Evolutionary conservation across 2,113 vertebrate species (phyloP).

Genomic region (Leptobrachium leishanense): DNA sequence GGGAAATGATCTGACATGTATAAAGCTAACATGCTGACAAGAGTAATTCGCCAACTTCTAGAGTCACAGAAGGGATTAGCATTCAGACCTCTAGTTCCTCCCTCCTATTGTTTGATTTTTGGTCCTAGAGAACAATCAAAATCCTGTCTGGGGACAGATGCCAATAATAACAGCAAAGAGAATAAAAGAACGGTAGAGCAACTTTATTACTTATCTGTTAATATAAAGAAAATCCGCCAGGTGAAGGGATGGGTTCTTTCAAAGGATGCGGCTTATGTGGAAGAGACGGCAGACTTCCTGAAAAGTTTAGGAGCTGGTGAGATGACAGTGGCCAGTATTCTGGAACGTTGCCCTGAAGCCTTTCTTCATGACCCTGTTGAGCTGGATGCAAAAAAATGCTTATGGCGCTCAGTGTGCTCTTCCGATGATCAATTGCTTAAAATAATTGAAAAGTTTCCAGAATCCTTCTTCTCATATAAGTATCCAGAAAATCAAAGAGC

Average conservation of each 20-base stretch:
- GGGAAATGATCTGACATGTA: not conserved
- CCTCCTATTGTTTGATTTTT: not conserved
- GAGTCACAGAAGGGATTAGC: not conserved
- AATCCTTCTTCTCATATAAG: constrained; percentile 82
- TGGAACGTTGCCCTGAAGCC: constrained; percentile 82
- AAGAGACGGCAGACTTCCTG: constrained; percentile 74
- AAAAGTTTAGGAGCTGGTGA: constrained; percentile 75
- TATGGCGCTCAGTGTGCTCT: constrained; percentile 84
- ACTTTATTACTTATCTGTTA: constrained; percentile 75
- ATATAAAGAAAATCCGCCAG: constrained; percentile 81
- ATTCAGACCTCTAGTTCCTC: not conserved
- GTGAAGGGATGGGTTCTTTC: constrained; percentile 84
- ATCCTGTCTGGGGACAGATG: not conserved
- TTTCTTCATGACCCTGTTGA: constrained; percentile 76
- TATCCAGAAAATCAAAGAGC: constrained; percentile 73
- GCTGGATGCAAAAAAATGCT: constrained; percentile 69
- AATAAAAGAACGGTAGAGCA: constrained; percentile 74
- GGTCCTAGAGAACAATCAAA: not conserved
- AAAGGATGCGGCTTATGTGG: constrained; percentile 72
- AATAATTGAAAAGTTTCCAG: constrained; percentile 88
- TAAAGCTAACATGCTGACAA: constrained; percentile 14
- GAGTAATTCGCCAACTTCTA: not conserved
- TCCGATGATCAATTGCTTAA: constrained; percentile 74
- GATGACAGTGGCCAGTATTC: constrained; percentile 68
- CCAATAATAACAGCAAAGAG: constrained; percentile 60